Base-by-base conservation (phyloP, 2,113 vertebrate genomes). In the Vimba vimba region DNA sequence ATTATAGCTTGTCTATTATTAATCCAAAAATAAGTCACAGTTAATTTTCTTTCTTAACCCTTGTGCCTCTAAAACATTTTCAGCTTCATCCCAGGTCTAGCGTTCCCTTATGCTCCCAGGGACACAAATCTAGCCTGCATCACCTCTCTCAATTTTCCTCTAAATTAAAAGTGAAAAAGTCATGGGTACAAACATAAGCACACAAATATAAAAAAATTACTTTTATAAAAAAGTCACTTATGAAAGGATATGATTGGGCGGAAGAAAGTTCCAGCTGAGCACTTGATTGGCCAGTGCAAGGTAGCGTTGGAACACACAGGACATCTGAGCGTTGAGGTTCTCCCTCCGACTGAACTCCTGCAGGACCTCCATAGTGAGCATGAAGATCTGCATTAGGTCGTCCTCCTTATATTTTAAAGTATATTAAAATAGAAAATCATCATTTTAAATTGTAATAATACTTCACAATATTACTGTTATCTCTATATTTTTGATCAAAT, bases 251-350 rank as follows among this genome's bases (percentile, higher is more conserved):
- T 99, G 93, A 95, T 99, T 99, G 77, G 98, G 97, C 88, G 98
- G 98, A 92, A 99, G 95, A 91, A 99, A 99, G 94, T 99, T 99
- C 98, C 98, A 99, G 94, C 98, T 99, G 93, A 99, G 95, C 89
- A 99, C 97, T 91, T 99, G 97, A 93, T 99, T 99, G 92, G 98
- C 97, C 76, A 99, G 95, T 89, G 97, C 95, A 92, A 99, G 95
- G 90, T 99, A 99, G 71, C 97, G 97, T 93, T 99, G 98, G 94
- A 99, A 99, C 86, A 99, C 97, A 0, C 96, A 98, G 50, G 98
- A 99, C 97, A 99, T 97, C 92, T 99, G 97, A 83, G 97, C 97
- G 62, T 88, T 99, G 88, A 99, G 96, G 93, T 97, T 98, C 89
- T 99, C 98, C 73, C 96, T 93, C 86, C 96, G 95, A 93, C 97